A percentile compares a stretch with the other conserved stretches of the same genome.
Evolutionary conservation across 2,888 invertebrate genomes (phyloP).

Genomic region (Lydus trimaculatus): DNA sequence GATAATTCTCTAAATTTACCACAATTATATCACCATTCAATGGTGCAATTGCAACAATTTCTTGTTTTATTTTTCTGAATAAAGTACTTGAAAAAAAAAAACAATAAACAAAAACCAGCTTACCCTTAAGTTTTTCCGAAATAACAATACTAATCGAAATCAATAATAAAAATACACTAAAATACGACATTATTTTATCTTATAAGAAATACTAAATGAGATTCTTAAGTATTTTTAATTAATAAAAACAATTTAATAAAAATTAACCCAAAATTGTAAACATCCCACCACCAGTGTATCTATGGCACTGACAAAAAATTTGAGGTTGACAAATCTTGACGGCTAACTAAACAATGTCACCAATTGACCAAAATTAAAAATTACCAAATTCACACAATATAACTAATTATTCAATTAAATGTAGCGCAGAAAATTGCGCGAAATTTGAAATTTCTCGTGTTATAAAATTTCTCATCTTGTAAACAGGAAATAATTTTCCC

Average conservation of each 20-base stretch:
- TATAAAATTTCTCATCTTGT: too few relatives aligned
- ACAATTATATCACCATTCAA: background rate
- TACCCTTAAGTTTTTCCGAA: background rate
- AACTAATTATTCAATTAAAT: background rate
- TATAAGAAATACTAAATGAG: background rate
- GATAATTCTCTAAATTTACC: background rate
- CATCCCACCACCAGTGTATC: conserved; percentile 25
- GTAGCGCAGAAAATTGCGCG: background rate
- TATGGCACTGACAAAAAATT: conserved; percentile 24
- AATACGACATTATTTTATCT: background rate
- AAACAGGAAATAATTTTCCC: too few relatives aligned
- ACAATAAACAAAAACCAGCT: too few relatives aligned
- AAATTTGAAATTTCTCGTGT: background rate
- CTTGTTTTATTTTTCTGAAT: too few relatives aligned
- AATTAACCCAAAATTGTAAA: background rate
- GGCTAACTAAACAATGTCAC: background rate
- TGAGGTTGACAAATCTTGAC: background rate
- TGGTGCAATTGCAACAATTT: background rate
- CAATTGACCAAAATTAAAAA: conserved; percentile 18
- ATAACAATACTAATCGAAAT: background rate
- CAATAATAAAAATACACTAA: background rate
- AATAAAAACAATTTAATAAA: background rate
- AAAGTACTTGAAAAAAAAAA: too few relatives aligned
- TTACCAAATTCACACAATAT: background rate
- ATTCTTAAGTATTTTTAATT: background rate